Percentiles rank a stretch among this genome's conserved stretches.
Conservation (phyloP, 2,113 vertebrate genomes). For the Fukomys damarensis region DNA sequence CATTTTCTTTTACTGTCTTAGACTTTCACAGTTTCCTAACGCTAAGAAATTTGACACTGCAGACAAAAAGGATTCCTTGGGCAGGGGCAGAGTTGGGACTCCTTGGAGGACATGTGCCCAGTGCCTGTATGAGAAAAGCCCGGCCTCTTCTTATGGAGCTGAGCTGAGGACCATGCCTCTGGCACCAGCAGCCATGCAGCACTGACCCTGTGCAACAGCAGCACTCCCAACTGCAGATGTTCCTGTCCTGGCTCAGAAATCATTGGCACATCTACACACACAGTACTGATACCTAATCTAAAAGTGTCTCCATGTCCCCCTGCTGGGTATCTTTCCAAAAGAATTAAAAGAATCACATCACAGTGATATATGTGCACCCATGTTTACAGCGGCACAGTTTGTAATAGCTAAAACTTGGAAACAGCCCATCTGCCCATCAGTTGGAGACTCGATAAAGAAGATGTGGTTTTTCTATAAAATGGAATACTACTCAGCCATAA, state of each 20-base stretch:
- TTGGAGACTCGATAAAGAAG: no score
- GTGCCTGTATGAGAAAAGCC: background rate
- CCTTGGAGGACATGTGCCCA: no score
- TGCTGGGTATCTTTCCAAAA: no score
- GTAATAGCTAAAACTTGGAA: no score
- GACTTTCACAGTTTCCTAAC: slow-evolving; percentile 12
- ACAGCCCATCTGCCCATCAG: no score
- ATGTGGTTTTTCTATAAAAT: no score
- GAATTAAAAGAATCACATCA: no score
- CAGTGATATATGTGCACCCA: no score
- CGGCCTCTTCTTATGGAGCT: no score
- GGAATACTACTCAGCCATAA: no score
- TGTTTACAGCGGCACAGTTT: no score
- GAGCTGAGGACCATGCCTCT: background rate
- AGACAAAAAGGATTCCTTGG: background rate
- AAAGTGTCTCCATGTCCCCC: background rate
- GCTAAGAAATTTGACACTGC: slow-evolving; percentile 31
- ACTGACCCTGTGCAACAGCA: background rate
- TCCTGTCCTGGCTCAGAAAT: background rate
- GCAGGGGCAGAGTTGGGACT: background rate
- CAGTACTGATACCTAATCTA: background rate
- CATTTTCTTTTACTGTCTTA: slow-evolving; percentile 31
- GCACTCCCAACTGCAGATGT: background rate
- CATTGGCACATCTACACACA: background rate
- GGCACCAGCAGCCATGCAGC: background rate